These are phyloP conservation scores for Piliocolobus tephrosceles DNA, from an alignment of 2,113 vertebrate species.

Conservation along the genomic window DNA sequence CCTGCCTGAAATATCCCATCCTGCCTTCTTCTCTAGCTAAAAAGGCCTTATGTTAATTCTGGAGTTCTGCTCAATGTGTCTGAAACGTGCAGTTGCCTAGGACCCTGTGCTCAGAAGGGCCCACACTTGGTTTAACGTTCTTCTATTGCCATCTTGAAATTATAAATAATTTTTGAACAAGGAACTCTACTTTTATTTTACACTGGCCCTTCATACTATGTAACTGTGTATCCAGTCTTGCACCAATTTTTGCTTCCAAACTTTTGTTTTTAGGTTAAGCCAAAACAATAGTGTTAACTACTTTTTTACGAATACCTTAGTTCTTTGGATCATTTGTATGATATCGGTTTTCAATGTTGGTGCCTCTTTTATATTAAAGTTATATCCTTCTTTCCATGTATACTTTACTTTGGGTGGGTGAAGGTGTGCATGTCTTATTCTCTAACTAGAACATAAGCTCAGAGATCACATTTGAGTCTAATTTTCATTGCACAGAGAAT, in stretches of 20 bases:
- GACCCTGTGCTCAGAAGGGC: neutral
- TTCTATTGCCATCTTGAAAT: neutral
- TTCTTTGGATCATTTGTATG: neutral
- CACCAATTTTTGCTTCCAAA: neutral
- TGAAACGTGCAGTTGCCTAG: neutral
- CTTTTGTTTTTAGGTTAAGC: neutral
- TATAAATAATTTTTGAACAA: neutral
- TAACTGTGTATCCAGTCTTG: neutral
- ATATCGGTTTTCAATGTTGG: neutral
- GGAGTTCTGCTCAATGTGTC: neutral
- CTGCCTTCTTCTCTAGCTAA: neutral
- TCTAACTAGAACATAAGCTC: neutral
- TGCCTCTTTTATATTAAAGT: neutral
- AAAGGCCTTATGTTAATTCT: neutral
- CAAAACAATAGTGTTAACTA: neutral
- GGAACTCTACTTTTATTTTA: neutral
- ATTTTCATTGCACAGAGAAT: neutral
- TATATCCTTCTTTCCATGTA: neutral
- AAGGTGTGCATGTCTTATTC: neutral
- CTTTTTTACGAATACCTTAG: neutral
- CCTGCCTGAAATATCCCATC: neutral
- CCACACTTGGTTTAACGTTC: neutral
- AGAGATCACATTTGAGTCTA: neutral
- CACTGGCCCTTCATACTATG: neutral
- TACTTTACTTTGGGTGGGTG: neutral